Evolutionary conservation across 2,797 vertebrate genomes (phyloP).

Genomic region (Lithobates sylvaticus): DNA sequence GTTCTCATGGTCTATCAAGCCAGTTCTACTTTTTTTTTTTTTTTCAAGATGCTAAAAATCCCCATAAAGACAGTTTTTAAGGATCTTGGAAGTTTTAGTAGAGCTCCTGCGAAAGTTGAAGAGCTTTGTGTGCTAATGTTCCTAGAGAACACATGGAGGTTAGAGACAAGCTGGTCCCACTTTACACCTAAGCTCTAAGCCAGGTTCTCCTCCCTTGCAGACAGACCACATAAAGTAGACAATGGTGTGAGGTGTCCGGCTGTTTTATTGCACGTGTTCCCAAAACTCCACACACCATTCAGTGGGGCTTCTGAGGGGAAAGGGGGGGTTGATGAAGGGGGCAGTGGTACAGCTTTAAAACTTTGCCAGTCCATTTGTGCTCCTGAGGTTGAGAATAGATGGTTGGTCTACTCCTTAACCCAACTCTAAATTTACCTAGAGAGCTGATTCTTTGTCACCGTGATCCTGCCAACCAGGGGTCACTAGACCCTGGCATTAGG

Average conservation of each 20-base stretch:
- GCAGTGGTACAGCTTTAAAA: background rate
- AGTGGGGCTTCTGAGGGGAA: too few relatives aligned
- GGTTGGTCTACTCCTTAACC: too few relatives aligned
- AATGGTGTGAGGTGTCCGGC: conserved; percentile 18
- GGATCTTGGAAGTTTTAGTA: background rate
- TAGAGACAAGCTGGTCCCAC: conserved; percentile 23
- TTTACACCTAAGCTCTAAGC: conserved; percentile 56
- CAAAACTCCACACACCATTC: background rate
- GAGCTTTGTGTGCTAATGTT: conserved; percentile 23
- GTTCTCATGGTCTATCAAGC: background rate
- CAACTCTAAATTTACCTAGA: too few relatives aligned
- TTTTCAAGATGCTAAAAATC: background rate
- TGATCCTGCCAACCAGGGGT: too few relatives aligned
- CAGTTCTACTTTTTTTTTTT: background rate
- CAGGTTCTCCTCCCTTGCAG: conserved; percentile 40
- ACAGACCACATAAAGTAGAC: conserved; percentile 4
- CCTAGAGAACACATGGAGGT: conserved; percentile 20
- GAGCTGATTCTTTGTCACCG: too few relatives aligned
- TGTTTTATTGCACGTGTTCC: conserved; percentile 31
- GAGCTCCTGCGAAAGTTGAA: conserved; percentile 15
- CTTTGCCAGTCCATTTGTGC: background rate
- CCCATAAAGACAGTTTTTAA: background rate
- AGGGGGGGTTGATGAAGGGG: background rate
- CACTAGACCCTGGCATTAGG: too few relatives aligned
- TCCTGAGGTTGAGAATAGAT: background rate